A percentile compares a stretch with the other conserved stretches of the same genome.
phyloP scores from a whole-genome alignment of 2,797 vertebrate species.

The Oreortyx pictus region DNA sequence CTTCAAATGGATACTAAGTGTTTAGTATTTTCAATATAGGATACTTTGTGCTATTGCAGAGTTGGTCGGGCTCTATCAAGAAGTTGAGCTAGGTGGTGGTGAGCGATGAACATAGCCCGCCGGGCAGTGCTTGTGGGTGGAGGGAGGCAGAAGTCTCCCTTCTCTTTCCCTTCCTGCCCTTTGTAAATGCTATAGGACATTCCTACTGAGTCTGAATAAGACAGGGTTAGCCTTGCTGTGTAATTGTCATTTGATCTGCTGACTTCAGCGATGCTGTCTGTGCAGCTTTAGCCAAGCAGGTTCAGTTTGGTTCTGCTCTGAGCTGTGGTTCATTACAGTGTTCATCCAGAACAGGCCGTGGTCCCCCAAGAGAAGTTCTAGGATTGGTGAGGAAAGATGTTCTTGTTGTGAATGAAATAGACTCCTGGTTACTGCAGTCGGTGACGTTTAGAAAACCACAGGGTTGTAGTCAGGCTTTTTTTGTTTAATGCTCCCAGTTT shows the following conservation, averaged over 20 bases:
- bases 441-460: not conserved
- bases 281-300: not conserved
- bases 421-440: not conserved
- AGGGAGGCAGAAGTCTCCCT: not conserved
- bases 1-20: fast-evolving
- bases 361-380: not conserved
- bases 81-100: no score
- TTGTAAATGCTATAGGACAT: not conserved
- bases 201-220: not conserved
- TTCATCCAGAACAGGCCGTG: not conserved
- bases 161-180: not conserved
- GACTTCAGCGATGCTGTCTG: not conserved
- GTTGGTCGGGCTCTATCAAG: not conserved
- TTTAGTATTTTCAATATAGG: not conserved
- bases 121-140: not conserved
- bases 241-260: not conserved
- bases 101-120: not conserved
- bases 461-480: not conserved
- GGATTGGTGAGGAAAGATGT: not conserved
- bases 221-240: not conserved
- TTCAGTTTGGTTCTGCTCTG: not conserved
- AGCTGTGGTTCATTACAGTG: not conserved
- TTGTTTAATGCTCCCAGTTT: not conserved
- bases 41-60: not conserved
- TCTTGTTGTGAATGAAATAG: not conserved